These are phyloP conservation scores for Dipodomys spectabilis DNA, from an alignment of 2,113 vertebrate genomes.

Conservation along the genomic window DNA sequence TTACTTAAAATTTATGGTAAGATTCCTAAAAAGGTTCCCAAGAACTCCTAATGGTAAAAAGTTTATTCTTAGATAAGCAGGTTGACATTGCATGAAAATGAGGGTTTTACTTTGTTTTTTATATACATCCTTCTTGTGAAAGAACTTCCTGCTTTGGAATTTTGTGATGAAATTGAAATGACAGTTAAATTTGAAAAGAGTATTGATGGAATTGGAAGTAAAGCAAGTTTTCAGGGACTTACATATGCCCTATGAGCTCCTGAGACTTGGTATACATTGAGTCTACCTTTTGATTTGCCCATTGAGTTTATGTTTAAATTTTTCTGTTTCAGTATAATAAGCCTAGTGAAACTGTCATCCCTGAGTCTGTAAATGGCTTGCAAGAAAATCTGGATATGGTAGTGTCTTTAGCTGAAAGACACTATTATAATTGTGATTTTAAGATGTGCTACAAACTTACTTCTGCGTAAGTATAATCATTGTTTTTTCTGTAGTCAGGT, in stretches of 20 bases:
- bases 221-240: not conserved
- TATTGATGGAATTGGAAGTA: not conserved
- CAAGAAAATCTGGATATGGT: slow-evolving; percentile 98
- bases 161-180: not conserved
- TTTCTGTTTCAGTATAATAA: slow-evolving; percentile 95
- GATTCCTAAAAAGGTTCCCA: not conserved
- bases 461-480: slow-evolving; percentile 91
- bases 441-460: slow-evolving; percentile 99
- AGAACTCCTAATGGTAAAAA: not conserved
- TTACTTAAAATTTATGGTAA: not conserved
- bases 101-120: not conserved
- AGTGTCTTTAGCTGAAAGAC: slow-evolving; percentile 97
- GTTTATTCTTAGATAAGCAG: not conserved
- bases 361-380: slow-evolving; percentile 93
- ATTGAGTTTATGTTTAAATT: not conserved
- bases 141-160: not conserved
- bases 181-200: not conserved
- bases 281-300: not conserved
- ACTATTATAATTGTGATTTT: slow-evolving; percentile 99
- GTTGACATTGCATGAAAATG: not conserved
- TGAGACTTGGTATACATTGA: not conserved
- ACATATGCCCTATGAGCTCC: not conserved
- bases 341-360: slow-evolving; percentile 95
- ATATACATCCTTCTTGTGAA: not conserved
- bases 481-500: not conserved